Conservation (phyloP, 2,113 vertebrate species). For the Paramisgurnus dabryanus region DNA sequence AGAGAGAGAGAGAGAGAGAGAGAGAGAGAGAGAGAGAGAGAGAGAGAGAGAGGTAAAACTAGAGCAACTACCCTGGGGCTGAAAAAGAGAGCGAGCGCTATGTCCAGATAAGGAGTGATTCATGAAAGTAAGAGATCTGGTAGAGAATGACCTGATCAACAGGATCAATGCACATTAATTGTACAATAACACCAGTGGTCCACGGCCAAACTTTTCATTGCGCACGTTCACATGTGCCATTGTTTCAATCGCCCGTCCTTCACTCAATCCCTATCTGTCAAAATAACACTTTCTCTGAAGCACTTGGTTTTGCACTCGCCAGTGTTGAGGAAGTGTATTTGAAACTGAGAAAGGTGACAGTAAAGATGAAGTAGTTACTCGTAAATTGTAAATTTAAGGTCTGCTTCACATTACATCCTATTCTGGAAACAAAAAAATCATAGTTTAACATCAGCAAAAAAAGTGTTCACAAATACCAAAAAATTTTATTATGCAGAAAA, state of each 20-base stretch:
- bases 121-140: conserved; percentile 60
- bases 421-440: no score
- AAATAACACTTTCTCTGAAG: conserved; percentile 16
- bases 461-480: no score
- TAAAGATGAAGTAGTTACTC: no score
- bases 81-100: conserved; percentile 51
- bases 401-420: no score
- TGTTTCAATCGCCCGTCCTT: conserved; percentile 59
- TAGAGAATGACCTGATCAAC: conserved; percentile 68
- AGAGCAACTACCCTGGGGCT: conserved; percentile 19
- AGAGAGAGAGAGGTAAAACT: not conserved
- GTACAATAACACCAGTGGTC: conserved; percentile 65
- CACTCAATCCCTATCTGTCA: conserved; percentile 53
- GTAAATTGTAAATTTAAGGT: no score
- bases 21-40: not conserved
- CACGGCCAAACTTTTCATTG: conserved; percentile 2
- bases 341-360: no score
- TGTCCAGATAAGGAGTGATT: conserved; percentile 75
- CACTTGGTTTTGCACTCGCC: not conserved
- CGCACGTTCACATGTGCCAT: not conserved
- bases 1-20: not conserved
- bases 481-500: no score
- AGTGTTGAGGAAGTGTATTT: no score
- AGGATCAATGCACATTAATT: conserved; percentile 75
- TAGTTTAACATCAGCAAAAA: no score